Evolutionary conservation across 2,888 invertebrate genomes (phyloP), one percentile per base, ranked within the genome.

Genomic region (Pollenia angustigena): DNA sequence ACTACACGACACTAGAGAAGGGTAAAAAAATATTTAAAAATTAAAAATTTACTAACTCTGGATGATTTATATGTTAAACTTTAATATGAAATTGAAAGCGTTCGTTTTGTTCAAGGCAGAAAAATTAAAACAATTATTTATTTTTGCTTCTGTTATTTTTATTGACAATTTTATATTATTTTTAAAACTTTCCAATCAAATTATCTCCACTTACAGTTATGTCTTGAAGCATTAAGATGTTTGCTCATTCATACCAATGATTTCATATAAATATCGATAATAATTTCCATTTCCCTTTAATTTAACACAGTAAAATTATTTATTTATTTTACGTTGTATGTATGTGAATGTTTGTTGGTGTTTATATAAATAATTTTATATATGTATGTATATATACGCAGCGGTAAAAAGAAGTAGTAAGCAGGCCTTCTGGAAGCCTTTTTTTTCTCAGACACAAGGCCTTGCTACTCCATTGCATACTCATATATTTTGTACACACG

Each of bases 251-350:
- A 50, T 75, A 50, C 50, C 68, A 76, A 54, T 69, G 54, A 81
- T 69, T 76, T 69, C 32, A 69, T 75, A 69, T 40, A 58, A 82
- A 72, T 82, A 69, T 82, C 52, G 54, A 46, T 44, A 76, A 69
- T 60, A 68, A 69, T 69, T 72, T 56, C 54, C 46, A 72, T 72
- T 68, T 60, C 42, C 48, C 52, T 75, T 68, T 76, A 69, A 82
- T 76, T 69, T 68, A 75, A 69, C 48, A 16, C 60, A 68, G 52
- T 44, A 60, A 69, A 52, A 68, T 60, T 52, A 52, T 60, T 23
- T 44, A 68, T 58, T 60, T 42, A 9, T 58, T 10, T 44, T 4
- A 18, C 6, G 1, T 32, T 32, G 32, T 40, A 42, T 40, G 8
- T 10, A 2, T 40, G 6, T 6, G 32, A 0, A 16, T 44, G 40